Base-by-base conservation (phyloP, 2,888 invertebrate genomes). In the Acheta domesticus region DNA sequence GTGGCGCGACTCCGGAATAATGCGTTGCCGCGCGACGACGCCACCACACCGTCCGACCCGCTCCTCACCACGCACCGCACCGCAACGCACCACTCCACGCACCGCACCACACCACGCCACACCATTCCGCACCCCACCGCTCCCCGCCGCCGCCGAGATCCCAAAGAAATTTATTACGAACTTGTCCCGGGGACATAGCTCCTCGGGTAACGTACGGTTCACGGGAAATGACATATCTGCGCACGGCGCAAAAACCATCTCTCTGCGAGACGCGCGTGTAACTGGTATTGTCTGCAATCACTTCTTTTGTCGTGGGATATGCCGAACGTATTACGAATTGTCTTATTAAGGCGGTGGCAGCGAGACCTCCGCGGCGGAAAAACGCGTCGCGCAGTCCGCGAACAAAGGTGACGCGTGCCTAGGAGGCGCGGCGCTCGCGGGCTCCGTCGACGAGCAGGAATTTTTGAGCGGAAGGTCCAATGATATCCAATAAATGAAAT, bases 121-220 rank as follows among this genome's bases (percentile, higher is more conserved):
- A 23, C 23, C 36, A 8, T 36, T 36, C 36, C 8, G 36, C 36
- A 36, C 36, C 36, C 36, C 36, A 36, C 36, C 8, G 36, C 36
- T 8, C 36, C 8, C 62, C 14, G n/a, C 14, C 36, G 36, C 62
- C 14, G n/a, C 14, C 62, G 62, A 5, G 62, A n/a, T n/a, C 14
- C n/a, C 62, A 62, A n/a, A 62, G 62, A 62, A 62, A 62, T 62
- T 62, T 62, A 62, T 62, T 62, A n/a, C 62, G n/a, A 62, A 62
- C 62, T 62, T 62, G 62, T 62, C 62, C 5, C 62, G 14, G 16
- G 16, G 62, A 62, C 62, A n/a, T n/a, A 62, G n/a, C 62, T 36
- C 36, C 36, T 36, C 36, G 0, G 36, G 62, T 62, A n/a, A 62
- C 62, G 62, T 62, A 62, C 62, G 62, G 62, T 62, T 62, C 16